Evolutionary conservation across 2,888 invertebrate species (phyloP).

Genomic region (Tipula helvola): DNA sequence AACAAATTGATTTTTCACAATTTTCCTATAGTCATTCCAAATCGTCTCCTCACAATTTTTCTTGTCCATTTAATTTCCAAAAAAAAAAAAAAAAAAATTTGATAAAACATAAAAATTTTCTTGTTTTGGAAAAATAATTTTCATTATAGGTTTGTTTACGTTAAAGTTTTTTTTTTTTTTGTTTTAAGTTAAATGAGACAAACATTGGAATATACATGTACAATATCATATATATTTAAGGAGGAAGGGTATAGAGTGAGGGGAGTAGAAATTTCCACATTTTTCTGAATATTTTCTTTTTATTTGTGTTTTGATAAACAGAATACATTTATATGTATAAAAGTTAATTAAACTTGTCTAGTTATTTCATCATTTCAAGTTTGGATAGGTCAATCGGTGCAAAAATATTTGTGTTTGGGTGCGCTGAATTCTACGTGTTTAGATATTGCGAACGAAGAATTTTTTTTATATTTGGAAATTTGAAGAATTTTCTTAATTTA

Average conservation of each 20-base stretch:
- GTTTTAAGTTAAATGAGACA: background rate
- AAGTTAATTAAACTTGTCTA: background rate
- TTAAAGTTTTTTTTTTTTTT: background rate
- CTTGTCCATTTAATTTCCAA: background rate
- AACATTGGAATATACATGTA: background rate
- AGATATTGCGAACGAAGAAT: too few species aligned
- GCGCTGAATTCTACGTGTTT: too few species aligned
- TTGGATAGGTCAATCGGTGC: background rate
- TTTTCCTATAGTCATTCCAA: background rate
- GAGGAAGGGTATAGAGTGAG: background rate
- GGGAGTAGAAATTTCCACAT: background rate
- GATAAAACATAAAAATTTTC: background rate
- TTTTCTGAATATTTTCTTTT: background rate
- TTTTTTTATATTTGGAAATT: too few species aligned
- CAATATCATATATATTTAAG: background rate
- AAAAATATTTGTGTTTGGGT: background rate
- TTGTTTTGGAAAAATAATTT: background rate
- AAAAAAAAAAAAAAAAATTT: background rate
- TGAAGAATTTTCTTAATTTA: too few species aligned
- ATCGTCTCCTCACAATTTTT: constrained; percentile 4
- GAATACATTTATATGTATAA: background rate
- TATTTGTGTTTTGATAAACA: background rate
- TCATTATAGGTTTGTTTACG: background rate
- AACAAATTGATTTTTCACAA: constrained; percentile 4
- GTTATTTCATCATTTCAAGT: background rate